Evolutionary conservation across 2,113 vertebrate species (phyloP).

Genomic region (Miniopterus natalensis): DNA sequence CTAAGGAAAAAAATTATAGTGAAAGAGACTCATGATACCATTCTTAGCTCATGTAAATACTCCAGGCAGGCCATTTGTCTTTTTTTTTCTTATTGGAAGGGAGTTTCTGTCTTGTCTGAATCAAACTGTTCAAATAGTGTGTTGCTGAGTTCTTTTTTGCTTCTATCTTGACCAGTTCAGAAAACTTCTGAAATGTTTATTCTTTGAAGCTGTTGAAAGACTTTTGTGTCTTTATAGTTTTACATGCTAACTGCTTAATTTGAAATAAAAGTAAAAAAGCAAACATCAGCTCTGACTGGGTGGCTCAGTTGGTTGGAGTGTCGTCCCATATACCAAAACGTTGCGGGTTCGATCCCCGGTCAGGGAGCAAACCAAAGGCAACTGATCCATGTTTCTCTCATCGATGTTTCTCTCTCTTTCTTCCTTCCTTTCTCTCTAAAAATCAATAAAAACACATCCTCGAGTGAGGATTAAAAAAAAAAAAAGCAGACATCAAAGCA

Average conservation of each 20-base stretch:
- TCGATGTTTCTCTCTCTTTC: too few species aligned
- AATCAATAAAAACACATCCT: too few species aligned
- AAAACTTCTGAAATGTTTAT: conserved; percentile 48
- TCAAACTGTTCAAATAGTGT: background rate
- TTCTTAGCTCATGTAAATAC: background rate
- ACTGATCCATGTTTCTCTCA: too few species aligned
- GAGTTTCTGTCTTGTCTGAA: conserved; percentile 21
- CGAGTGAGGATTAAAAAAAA: background rate
- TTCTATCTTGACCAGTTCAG: conserved; percentile 35
- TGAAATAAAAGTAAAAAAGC: conserved; percentile 51
- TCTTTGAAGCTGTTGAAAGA: conserved; percentile 35
- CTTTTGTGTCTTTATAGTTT: conserved; percentile 41
- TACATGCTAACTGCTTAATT: conserved; percentile 10
- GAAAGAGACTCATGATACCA: background rate
- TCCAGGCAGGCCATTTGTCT: background rate
- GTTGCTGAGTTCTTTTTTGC: conserved; percentile 13
- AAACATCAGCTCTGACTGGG: too few species aligned
- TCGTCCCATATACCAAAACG: too few species aligned
- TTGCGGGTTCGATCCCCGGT: too few species aligned
- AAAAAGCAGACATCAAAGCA: conserved; percentile 1
- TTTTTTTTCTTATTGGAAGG: background rate
- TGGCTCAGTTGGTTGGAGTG: too few species aligned
- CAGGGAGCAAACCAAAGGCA: too few species aligned
- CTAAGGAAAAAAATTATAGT: conserved; percentile 15
- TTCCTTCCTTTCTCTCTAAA: too few species aligned